Conservation (phyloP, 2,113 vertebrate species). For the Cacatua alba region DNA sequence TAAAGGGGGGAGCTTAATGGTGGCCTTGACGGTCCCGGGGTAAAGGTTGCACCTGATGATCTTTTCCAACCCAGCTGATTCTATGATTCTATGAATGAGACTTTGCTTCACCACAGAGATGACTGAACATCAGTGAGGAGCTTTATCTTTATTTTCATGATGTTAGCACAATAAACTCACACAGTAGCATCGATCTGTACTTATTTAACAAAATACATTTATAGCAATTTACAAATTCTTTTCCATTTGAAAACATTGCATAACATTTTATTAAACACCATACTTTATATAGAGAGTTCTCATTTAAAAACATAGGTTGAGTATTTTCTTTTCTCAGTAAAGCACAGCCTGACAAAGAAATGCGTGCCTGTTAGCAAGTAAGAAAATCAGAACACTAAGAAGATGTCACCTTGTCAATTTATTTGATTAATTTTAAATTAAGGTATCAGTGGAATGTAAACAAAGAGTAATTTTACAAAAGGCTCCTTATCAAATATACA, state of each 20-base stretch:
- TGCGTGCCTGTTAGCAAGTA: slow-evolving; percentile 79
- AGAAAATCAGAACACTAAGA: slow-evolving; percentile 80
- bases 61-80: neutral
- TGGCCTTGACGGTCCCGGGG: neutral
- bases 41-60: neutral
- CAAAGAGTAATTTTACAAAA: slow-evolving; percentile 86
- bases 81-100: neutral
- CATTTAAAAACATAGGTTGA: slow-evolving; percentile 84
- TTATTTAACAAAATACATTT: slow-evolving; percentile 88
- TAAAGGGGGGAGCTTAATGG: neutral
- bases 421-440: slow-evolving; percentile 83
- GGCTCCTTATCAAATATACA: slow-evolving; percentile 85
- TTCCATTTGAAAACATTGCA: slow-evolving; percentile 83
- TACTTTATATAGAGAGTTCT: slow-evolving; percentile 82
- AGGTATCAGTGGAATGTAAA: slow-evolving; percentile 89
- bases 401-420: slow-evolving; percentile 80
- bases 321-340: slow-evolving; percentile 79
- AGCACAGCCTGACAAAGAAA: slow-evolving; percentile 84
- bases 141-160: slow-evolving; percentile 85
- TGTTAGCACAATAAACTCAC: slow-evolving; percentile 86
- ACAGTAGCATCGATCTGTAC: slow-evolving; percentile 81
- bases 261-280: slow-evolving; percentile 87
- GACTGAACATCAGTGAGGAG: slow-evolving; percentile 66
- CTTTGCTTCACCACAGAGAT: slow-evolving; percentile 2
- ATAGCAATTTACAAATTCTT: slow-evolving; percentile 86